Conservation (phyloP, 2,888 invertebrate genomes). For the Hirtodrosophila cameraria region DNA sequence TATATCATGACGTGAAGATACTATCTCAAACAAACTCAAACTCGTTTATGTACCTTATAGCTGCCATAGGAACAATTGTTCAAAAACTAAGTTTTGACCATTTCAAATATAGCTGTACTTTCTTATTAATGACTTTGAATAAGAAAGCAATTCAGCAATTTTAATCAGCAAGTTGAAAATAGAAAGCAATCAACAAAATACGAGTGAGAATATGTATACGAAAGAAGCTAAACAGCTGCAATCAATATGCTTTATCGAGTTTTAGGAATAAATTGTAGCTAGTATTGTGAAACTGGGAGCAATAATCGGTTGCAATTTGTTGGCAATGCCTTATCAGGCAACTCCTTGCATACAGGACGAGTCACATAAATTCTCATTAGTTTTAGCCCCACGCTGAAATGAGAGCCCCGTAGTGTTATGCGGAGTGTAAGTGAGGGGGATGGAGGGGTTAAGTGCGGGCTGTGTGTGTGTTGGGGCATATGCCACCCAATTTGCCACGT, state of each 20-base stretch:
- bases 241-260: slow-evolving; percentile 33
- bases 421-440: background rate
- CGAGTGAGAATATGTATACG: too few species aligned
- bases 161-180: too few species aligned
- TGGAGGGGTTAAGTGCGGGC: slow-evolving; percentile 35
- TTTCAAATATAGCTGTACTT: too few species aligned
- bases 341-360: slow-evolving; percentile 21
- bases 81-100: too few species aligned
- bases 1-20: too few species aligned
- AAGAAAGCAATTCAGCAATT: background rate
- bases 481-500: slow-evolving; percentile 19
- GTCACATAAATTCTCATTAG: slow-evolving; percentile 57
- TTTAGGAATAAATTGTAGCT: background rate
- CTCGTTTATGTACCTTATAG: too few species aligned
- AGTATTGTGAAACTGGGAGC: background rate
- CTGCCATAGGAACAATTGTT: too few species aligned
- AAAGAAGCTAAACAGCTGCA: slow-evolving; percentile 21
- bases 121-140: too few species aligned
- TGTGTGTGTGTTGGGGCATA: background rate
- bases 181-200: too few species aligned
- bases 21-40: too few species aligned
- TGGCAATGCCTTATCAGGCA: slow-evolving; percentile 25
- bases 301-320: slow-evolving; percentile 56
- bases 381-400: slow-evolving; percentile 41
- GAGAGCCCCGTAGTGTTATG: slow-evolving; percentile 27